A percentile compares a stretch with the other conserved stretches of the same genome.
Evolutionary conservation across 2,797 vertebrate species (phyloP).

Genomic region (Clarias laeviceps): DNA sequence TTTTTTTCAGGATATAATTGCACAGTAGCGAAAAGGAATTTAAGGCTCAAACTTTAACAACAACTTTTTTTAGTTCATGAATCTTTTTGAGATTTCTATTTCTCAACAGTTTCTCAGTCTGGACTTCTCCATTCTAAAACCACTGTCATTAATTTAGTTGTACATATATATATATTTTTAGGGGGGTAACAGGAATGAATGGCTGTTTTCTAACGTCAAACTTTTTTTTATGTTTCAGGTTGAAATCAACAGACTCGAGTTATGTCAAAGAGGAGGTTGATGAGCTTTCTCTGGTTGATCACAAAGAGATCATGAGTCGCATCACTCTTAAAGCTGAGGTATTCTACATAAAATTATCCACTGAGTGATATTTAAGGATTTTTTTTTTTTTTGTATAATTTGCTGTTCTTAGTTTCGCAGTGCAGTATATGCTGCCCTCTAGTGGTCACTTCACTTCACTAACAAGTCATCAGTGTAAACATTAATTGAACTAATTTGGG

Average conservation of each 20-base stretch:
- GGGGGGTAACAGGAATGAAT: not conserved
- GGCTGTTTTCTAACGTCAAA: not conserved
- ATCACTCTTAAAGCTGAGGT: constrained; percentile 96
- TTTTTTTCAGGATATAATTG: not conserved
- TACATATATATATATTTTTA: not conserved
- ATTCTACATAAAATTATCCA: not conserved
- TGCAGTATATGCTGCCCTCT: not conserved
- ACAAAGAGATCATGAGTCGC: constrained; percentile 92
- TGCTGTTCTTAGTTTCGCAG: not conserved
- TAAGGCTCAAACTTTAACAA: not conserved
- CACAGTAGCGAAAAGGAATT: not conserved
- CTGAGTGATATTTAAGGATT: not conserved
- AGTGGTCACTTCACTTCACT: not conserved
- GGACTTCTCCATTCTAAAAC: not conserved
- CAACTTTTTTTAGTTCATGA: not conserved
- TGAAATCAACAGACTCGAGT: constrained; percentile 71
- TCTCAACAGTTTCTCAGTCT: not conserved
- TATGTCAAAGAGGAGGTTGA: constrained; percentile 77
- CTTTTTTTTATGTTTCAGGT: constrained; percentile 50
- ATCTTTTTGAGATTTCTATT: not conserved
- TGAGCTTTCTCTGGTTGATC: constrained; percentile 93
- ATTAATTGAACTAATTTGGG: not conserved
- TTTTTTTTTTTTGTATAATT: not conserved
- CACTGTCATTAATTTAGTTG: not conserved
- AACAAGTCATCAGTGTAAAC: not conserved